Conservation (phyloP, 2,888 invertebrate genomes). For the Chironomus riparius region DNA sequence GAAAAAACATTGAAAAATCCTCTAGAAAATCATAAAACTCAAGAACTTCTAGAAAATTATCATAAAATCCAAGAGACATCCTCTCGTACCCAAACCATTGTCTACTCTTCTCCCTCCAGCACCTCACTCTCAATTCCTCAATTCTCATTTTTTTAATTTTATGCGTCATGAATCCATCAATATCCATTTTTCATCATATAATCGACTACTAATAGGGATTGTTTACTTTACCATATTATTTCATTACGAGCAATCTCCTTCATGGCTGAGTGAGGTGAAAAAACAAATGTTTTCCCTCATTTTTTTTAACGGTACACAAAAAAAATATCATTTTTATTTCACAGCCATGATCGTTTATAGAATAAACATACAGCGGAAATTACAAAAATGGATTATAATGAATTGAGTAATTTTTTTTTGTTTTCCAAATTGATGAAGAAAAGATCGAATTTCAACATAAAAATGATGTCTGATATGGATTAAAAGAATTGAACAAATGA, state of each 20-base stretch:
- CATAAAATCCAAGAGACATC: no score
- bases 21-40: no score
- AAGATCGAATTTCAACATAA: neutral
- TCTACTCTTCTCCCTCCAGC: no score
- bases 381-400: slow-evolving; percentile 19
- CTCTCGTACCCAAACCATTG: no score
- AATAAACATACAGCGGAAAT: slow-evolving; percentile 10
- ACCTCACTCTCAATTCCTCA: neutral
- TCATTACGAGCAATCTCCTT: neutral
- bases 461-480: neutral
- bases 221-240: neutral
- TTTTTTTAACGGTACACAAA: neutral
- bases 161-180: slow-evolving; percentile 23
- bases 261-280: slow-evolving; percentile 8
- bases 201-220: neutral
- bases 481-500: neutral
- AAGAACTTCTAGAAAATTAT: no score
- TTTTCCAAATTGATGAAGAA: neutral
- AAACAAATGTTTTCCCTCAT: slow-evolving; percentile 23
- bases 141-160: slow-evolving; percentile 6
- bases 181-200: neutral
- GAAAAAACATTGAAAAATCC: no score
- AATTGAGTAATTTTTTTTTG: neutral
- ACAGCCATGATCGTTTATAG: neutral
- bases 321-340: neutral